phyloP scores from a whole-genome alignment of 35 echinoderm and acorn worm genomes.

The Acanthaster planci region DNA sequence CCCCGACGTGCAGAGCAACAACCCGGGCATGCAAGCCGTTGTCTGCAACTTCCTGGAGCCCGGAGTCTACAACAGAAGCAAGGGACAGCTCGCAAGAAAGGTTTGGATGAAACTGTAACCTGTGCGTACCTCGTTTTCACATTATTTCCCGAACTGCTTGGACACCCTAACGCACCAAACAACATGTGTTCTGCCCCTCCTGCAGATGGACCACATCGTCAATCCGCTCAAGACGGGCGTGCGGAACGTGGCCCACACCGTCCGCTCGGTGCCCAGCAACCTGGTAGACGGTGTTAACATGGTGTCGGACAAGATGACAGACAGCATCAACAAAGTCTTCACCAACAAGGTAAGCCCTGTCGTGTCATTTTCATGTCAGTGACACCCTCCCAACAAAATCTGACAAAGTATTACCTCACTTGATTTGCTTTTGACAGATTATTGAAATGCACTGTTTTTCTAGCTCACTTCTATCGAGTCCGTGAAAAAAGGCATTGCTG shows the following conservation, averaged over 20 bases:
- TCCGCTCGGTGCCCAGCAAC: slow-evolving; percentile 82
- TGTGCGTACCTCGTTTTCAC: too few species aligned
- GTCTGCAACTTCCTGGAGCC: slow-evolving; percentile 91
- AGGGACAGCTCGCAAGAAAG: slow-evolving; percentile 79
- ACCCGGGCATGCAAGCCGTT: slow-evolving; percentile 83
- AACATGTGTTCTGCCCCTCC: neutral
- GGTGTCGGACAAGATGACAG: slow-evolving; percentile 89
- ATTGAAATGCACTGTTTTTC: too few species aligned
- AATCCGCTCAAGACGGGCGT: slow-evolving; percentile 91
- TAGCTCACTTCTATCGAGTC: too few species aligned
- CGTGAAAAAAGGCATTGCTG: too few species aligned
- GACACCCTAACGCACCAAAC: too few species aligned
- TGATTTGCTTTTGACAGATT: too few species aligned
- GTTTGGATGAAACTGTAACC: slow-evolving; percentile 42
- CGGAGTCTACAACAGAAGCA: slow-evolving; percentile 86
- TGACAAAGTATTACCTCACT: too few species aligned
- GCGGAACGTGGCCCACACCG: slow-evolving; percentile 89
- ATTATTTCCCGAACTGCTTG: too few species aligned
- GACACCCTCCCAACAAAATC: too few species aligned
- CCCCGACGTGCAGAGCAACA: slow-evolving; percentile 49
- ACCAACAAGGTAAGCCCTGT: slow-evolving; percentile 35
- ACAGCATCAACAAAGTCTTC: slow-evolving; percentile 79
- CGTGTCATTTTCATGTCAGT: neutral
- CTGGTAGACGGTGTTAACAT: slow-evolving; percentile 82
- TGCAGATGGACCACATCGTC: slow-evolving; percentile 84